These are phyloP conservation scores for Lithodes maja DNA, from an alignment of 2,888 invertebrate genomes.

Conservation along the genomic window DNA sequence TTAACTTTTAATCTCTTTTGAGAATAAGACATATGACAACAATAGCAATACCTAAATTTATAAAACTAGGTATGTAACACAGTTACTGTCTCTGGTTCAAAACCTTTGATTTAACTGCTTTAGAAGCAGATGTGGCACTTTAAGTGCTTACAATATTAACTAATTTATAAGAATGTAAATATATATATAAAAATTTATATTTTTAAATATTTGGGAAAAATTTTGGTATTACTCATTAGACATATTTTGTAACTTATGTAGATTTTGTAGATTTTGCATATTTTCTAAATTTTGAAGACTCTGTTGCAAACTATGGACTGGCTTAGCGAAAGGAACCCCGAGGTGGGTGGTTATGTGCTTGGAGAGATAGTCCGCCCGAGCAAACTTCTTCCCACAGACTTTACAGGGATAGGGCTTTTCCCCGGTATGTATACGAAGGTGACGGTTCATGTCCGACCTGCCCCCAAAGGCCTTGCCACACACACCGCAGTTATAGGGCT, in stretches of 20 bases:
- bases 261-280: conserved; percentile 70
- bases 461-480: conserved; percentile 91
- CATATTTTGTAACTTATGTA: conserved; percentile 68
- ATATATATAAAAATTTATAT: conserved; percentile 68
- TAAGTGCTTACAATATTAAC: conserved; percentile 65
- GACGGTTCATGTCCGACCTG: conserved; percentile 71
- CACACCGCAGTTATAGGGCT: conserved; percentile 93
- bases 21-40: conserved; percentile 68
- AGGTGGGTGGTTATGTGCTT: conserved; percentile 91
- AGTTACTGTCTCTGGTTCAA: conserved; percentile 67
- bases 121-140: conserved; percentile 66
- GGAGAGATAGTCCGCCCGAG: conserved; percentile 91
- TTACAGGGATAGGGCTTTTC: conserved; percentile 94
- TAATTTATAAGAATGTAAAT: conserved; percentile 69
- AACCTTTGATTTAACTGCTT: conserved; percentile 68
- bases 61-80: conserved; percentile 67
- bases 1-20: conserved; percentile 63
- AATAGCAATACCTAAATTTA: conserved; percentile 68
- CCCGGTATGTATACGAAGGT: conserved; percentile 70
- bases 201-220: conserved; percentile 65
- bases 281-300: conserved; percentile 71
- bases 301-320: conserved; percentile 70
- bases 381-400: conserved; percentile 94
- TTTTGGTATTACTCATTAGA: conserved; percentile 68
- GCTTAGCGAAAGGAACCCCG: conserved; percentile 70